Evolutionary conservation across 2,113 vertebrate species (phyloP), one percentile per base, ranked within the genome.

Genomic region (Gymnocephalus cernua): DNA sequence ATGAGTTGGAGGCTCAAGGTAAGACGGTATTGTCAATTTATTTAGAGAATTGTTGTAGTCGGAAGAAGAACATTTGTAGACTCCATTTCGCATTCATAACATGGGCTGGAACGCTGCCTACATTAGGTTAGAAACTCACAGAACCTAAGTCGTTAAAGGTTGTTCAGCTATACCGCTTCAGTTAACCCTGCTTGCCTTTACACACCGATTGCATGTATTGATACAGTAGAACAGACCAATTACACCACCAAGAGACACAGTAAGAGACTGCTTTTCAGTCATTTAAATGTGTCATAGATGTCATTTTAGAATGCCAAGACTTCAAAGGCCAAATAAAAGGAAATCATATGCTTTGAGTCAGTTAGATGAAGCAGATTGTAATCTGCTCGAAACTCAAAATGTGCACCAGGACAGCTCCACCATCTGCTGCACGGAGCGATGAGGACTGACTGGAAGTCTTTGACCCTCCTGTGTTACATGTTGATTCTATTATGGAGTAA

Each of bases 401-500:
- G 92, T 80, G 82, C 87, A 79, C 19, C 73, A 53, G 71, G 64
- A 67, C 89, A 85, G 78, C 67, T 66, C 61, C 32, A 1, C 79
- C 88, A 87, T 92, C 82, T 91, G 90, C 82, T 65, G 57, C 12
- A 23, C 74, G 68, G 65, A 79, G 79, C 25, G 58, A 87, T 51
- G 85, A 79, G 81, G 68, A 82, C 69, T 27, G 61, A 68, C 77
- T 76, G 56, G 45, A 76, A 77, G 75, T 51, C 88, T 93, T 91
- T 89, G 85, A 92, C 89, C 87, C 84, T 86, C 65, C 62, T 86
- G 83, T 79, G 83, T 86, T 88, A 74, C 92, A 94, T 80, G 84
- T 81, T 94, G 93, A 83, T 94, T 93, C 84, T 62, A 92, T 95
- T 94, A 94, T 3, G 16, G 75, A 80, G 70, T 51, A 62, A 87